Base-by-base conservation (phyloP, 2,888 invertebrate species). In the Catocala sponsa region DNA sequence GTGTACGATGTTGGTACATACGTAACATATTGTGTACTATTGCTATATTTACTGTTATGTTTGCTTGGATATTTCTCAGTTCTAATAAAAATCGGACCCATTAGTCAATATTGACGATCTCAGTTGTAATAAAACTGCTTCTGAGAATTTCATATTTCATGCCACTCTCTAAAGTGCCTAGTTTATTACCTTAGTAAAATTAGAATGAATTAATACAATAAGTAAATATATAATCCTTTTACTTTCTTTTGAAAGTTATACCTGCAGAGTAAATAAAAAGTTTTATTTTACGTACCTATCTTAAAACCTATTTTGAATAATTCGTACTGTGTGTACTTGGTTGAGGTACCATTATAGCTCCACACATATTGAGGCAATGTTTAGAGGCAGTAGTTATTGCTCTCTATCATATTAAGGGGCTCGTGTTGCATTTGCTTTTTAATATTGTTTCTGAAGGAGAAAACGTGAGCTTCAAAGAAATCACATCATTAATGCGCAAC, bases 371-470 rank as follows among this genome's bases (percentile, higher is more conserved):
- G 47, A 47, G 15, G 10, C 47, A 47, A 32, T 32, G 9, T 25
- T 55, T 54, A 60, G 15, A 55, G 32, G 48, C 41, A 59, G 41
- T 56, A 63, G 47, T 59, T 48, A 33, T 55, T 47, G 51, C 65
- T 55, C 12, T 13, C 44, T 33, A 10, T 46, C 52, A 15, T 25
- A 57, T 71, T 7, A 74, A 70, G 58, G 52, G 35, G 33, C 38
- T 47, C 46, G 44, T 10, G 6, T 46, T 48, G 35, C 12, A 50
- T 70, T 10, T 13, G 5, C 44, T 47, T 57, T 44, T 4, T 51
- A 44, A 43, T 15, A 48, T 42, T 46, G 41, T 58, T 35, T 25
- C 55, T 47, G 25, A 44, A 9, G 33, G 9, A 33, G 15, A 49
- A 50, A 44, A 46, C 13, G 4, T 15, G 44, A 41, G 11, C 38